These are phyloP conservation scores for Drosophila bunnanda DNA, from an alignment of 2,888 invertebrate species.

Conservation along the genomic window DNA sequence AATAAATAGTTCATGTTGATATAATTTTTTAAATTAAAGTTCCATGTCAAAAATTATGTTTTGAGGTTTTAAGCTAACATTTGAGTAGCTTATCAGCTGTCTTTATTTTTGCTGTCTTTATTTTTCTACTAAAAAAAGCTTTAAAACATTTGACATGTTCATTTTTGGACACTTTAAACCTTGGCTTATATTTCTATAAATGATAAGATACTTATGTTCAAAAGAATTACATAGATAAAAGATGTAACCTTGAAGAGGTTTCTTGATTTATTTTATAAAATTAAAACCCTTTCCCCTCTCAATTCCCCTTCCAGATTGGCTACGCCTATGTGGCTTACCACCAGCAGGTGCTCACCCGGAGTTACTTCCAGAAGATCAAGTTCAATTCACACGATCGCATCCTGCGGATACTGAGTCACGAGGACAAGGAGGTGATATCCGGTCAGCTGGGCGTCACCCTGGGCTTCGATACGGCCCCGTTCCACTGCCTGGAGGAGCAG, in stretches of 20 bases:
- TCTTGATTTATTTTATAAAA: not conserved
- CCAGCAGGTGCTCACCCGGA: constrained; percentile 91
- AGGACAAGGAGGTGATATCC: constrained; percentile 89
- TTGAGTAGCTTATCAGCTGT: not conserved
- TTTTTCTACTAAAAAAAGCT: not conserved
- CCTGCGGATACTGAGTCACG: constrained; percentile 89
- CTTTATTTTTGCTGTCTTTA: not conserved
- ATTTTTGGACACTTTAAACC: not conserved
- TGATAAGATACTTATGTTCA: not conserved
- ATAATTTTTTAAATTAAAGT: not conserved
- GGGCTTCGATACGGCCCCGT: constrained; percentile 88
- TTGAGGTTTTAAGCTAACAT: not conserved
- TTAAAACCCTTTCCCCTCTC: not conserved
- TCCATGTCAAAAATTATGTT: not conserved
- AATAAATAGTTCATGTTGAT: too few species aligned
- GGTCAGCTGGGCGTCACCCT: constrained; percentile 88
- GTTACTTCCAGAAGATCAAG: constrained; percentile 93
- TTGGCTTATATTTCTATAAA: not conserved
- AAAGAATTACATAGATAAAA: not conserved
- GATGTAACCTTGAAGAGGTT: not conserved
- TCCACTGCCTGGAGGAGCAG: constrained; percentile 89
- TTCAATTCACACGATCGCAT: constrained; percentile 92
- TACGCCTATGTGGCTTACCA: constrained; percentile 94
- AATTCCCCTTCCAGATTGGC: constrained; percentile 86
- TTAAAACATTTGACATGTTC: not conserved